phyloP scores from a whole-genome alignment of 1,140 invertebrate genomes.

The Episyrphus balteatus region DNA sequence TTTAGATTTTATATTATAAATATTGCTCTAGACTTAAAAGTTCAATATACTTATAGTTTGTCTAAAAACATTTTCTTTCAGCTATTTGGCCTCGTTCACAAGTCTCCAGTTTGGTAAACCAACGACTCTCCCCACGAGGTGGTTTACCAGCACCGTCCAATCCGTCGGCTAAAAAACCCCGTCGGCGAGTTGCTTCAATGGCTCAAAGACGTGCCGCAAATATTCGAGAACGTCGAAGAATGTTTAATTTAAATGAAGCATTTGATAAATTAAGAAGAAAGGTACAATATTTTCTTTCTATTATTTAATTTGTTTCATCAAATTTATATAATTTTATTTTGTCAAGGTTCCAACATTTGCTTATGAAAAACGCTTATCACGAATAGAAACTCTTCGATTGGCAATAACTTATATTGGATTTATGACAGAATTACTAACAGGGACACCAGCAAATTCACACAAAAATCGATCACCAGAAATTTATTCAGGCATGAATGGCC shows the following conservation, averaged over 20 bases:
- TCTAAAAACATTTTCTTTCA: slow-evolving; percentile 25
- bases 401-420: slow-evolving; percentile 98
- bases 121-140: slow-evolving; percentile 9
- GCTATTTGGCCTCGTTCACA: slow-evolving; percentile 37
- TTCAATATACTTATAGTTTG: no score
- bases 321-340: not conserved
- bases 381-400: slow-evolving; percentile 92
- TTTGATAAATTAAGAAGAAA: slow-evolving; percentile 87
- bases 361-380: slow-evolving; percentile 94
- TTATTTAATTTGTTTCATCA: not conserved
- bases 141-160: slow-evolving; percentile 8
- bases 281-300: slow-evolving; percentile 33
- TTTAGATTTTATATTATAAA: no score
- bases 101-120: slow-evolving; percentile 22
- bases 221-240: slow-evolving; percentile 84
- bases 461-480: slow-evolving; percentile 33
- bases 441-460: slow-evolving; percentile 42
- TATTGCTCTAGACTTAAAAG: no score
- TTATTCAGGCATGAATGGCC: slow-evolving; percentile 26
- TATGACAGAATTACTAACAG: slow-evolving; percentile 79
- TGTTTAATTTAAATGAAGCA: slow-evolving; percentile 96
- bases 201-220: slow-evolving; percentile 86
- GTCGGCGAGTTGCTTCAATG: slow-evolving; percentile 77
- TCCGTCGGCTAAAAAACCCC: slow-evolving; percentile 55
- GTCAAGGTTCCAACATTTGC: slow-evolving; percentile 90